These are phyloP conservation scores for Carcina quercana DNA, from an alignment of 2,888 invertebrate genomes.

Conservation along the genomic window DNA sequence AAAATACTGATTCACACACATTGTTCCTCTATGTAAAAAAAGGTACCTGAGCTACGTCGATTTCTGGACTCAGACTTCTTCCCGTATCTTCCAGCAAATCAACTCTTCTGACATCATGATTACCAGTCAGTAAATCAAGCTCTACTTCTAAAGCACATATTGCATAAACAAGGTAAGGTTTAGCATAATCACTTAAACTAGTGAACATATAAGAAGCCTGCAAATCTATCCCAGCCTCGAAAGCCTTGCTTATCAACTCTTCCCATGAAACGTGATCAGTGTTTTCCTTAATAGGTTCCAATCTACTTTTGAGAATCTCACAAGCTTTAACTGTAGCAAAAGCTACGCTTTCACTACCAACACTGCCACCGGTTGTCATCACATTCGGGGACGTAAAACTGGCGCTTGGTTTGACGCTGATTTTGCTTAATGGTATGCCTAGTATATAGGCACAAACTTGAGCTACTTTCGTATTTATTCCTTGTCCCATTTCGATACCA, in stretches of 20 bases:
- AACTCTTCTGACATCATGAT: slow-evolving; percentile 72
- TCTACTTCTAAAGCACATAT: slow-evolving; percentile 77
- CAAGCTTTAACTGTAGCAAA: slow-evolving; percentile 69
- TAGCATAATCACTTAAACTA: slow-evolving; percentile 20
- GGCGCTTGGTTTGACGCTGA: slow-evolving; percentile 78
- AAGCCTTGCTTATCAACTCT: slow-evolving; percentile 61
- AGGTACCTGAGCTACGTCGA: slow-evolving; percentile 80
- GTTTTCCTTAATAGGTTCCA: slow-evolving; percentile 49
- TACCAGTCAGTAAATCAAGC: slow-evolving; percentile 82
- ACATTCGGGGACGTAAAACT: slow-evolving; percentile 78
- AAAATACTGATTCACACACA: too few relatives aligned
- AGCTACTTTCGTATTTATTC: slow-evolving; percentile 79
- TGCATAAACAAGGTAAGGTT: slow-evolving; percentile 58
- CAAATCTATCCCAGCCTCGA: slow-evolving; percentile 31
- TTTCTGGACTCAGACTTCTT: slow-evolving; percentile 75
- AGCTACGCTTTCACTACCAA: slow-evolving; percentile 78
- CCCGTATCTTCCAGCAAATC: slow-evolving; percentile 80
- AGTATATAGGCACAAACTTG: slow-evolving; percentile 79
- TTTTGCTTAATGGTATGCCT: slow-evolving; percentile 75
- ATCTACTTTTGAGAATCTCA: slow-evolving; percentile 49
- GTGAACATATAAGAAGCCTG: slow-evolving; percentile 32
- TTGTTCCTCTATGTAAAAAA: too few relatives aligned
- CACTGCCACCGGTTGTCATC: slow-evolving; percentile 76
- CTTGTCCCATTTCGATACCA: slow-evolving; percentile 82
- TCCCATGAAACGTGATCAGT: slow-evolving; percentile 60